Evolutionary conservation across 2,888 invertebrate genomes (phyloP).

Genomic region (Maniola hyperantus): DNA sequence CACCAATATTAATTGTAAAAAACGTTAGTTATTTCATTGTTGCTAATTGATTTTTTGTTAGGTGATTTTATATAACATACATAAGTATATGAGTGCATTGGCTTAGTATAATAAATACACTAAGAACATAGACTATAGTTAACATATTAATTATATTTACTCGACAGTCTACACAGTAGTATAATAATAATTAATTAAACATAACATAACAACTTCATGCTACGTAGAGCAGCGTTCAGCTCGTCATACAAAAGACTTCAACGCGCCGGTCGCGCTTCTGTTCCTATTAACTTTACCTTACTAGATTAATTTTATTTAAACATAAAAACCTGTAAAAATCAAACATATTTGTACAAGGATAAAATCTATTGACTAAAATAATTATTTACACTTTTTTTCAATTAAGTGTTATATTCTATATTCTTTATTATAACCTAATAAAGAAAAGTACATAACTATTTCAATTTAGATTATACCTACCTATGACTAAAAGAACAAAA

Average conservation of each 20-base stretch:
- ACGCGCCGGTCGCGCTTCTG: slow-evolving; percentile 23
- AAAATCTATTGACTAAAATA: no score
- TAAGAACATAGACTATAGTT: no score
- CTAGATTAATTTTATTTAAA: background rate
- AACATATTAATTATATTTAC: background rate
- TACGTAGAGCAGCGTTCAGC: slow-evolving; percentile 2
- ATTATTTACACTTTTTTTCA: no score
- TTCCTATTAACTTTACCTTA: background rate
- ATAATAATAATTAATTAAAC: background rate
- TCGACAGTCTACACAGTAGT: background rate
- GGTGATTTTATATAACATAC: slow-evolving; percentile 4
- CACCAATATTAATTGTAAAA: slow-evolving; percentile 30
- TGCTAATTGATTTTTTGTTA: slow-evolving; percentile 14
- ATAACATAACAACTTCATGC: background rate
- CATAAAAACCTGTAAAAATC: no score
- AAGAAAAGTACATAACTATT: no score
- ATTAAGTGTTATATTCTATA: no score
- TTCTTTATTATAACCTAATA: no score
- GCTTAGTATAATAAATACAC: background rate
- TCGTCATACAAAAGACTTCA: slow-evolving; percentile 33
- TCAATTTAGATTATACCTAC: no score
- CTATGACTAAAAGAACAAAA: no score
- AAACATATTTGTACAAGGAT: no score
- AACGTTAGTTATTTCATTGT: slow-evolving; percentile 18
- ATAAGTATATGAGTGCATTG: background rate